Percentiles rank a stretch among this genome's conserved stretches.
phyloP scores from a whole-genome alignment of 2,113 vertebrate species.

The Shinisaurus crocodilurus region DNA sequence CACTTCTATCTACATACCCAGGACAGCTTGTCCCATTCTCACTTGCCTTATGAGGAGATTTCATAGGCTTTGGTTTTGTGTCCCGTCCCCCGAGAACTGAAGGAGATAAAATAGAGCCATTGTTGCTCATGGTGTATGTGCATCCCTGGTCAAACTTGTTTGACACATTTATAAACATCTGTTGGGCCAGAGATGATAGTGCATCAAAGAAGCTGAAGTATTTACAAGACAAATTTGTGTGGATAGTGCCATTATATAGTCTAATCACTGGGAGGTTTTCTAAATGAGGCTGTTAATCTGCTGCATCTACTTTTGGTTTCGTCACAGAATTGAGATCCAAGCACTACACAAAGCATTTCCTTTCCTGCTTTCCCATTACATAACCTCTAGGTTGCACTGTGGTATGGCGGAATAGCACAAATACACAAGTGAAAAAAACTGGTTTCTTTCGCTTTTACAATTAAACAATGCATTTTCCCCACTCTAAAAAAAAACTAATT shows the following conservation, averaged over 20 bases:
- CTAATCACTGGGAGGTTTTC: not conserved
- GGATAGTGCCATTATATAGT: not conserved
- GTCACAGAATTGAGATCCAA: no score
- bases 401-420: no score
- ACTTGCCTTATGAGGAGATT: not conserved
- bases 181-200: not conserved
- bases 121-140: not conserved
- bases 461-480: no score
- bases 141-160: not conserved
- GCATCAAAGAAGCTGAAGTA: not conserved
- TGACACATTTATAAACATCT: not conserved
- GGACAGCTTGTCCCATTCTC: not conserved
- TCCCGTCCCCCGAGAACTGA: not conserved
- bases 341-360: no score
- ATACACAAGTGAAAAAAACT: no score
- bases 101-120: not conserved
- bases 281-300: no score
- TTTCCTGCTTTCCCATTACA: no score
- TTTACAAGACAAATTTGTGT: not conserved
- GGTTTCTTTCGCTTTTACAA: no score
- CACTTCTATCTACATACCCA: accelerated
- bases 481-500: no score
- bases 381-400: no score
- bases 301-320: no score
- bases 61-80: not conserved